Evolutionary conservation across 2,113 vertebrate species (phyloP).

Genomic region (Rhinogobius similis): DNA sequence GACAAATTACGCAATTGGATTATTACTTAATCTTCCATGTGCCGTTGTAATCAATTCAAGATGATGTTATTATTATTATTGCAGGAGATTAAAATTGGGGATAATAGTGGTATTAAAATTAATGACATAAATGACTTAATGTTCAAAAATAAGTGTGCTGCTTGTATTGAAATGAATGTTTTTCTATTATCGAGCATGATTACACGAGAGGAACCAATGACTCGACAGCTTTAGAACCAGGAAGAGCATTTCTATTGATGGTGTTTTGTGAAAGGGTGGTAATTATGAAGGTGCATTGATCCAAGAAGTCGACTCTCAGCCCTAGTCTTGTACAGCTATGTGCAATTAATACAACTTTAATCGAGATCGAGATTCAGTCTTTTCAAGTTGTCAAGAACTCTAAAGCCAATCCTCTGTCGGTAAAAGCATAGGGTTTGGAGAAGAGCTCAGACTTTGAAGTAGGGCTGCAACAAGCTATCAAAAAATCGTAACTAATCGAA

Average conservation of each 20-base stretch:
- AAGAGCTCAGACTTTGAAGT: background rate
- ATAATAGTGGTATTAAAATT: conserved; percentile 11
- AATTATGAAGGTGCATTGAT: background rate
- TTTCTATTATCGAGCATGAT: conserved; percentile 1
- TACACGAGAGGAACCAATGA: background rate
- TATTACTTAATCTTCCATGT: conserved; percentile 9
- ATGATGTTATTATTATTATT: conserved; percentile 2
- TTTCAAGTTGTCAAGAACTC: background rate
- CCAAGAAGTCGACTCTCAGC: background rate
- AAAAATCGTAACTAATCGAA: no score
- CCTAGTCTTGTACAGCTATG: background rate
- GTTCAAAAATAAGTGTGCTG: conserved; percentile 3
- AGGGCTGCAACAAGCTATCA: no score
- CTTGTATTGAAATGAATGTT: background rate
- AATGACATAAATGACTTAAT: conserved; percentile 1
- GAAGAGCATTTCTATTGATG: background rate
- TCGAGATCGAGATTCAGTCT: background rate
- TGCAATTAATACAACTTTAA: no score
- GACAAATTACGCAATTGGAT: background rate
- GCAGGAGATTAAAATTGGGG: conserved; percentile 4
- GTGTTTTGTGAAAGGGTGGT: background rate
- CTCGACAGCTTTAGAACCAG: background rate
- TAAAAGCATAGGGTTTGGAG: background rate
- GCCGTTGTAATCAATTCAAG: conserved; percentile 5
- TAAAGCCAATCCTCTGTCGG: no score